These are phyloP conservation scores for Prochilodus magdalenae DNA, from an alignment of 2,113 vertebrate genomes.

Conservation along the genomic window DNA sequence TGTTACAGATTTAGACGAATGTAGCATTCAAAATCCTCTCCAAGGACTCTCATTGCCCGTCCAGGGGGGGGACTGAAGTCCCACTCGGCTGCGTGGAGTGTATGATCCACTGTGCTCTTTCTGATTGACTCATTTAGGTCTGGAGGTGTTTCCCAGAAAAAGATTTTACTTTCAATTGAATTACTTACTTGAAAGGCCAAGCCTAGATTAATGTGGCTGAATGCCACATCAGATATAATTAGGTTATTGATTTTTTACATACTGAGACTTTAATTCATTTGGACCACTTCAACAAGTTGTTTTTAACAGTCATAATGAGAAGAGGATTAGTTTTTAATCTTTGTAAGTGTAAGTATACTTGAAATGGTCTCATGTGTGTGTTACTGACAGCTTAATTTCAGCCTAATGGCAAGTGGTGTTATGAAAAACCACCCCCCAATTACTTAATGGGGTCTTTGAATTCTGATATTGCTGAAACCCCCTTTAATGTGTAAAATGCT, in stretches of 20 bases:
- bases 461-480: not conserved
- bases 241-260: not conserved
- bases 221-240: not conserved
- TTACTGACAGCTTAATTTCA: not conserved
- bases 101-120: no score
- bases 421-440: not conserved
- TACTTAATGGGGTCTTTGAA: not conserved
- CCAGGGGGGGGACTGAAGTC: no score
- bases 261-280: not conserved
- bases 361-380: slow-evolving; percentile 10
- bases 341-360: not conserved
- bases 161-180: not conserved
- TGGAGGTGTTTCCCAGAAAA: not conserved
- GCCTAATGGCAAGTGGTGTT: not conserved
- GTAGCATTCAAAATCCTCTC: no score
- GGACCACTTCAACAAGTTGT: not conserved
- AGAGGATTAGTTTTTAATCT: slow-evolving; percentile 11
- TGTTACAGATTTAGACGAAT: no score
- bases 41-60: no score
- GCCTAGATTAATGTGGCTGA: slow-evolving; percentile 5
- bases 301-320: not conserved
- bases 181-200: slow-evolving; percentile 9
- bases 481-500: not conserved
- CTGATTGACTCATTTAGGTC: not conserved
- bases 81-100: no score